phyloP scores from a whole-genome alignment of 2,797 vertebrate genomes.

The Poecilia velifera region DNA sequence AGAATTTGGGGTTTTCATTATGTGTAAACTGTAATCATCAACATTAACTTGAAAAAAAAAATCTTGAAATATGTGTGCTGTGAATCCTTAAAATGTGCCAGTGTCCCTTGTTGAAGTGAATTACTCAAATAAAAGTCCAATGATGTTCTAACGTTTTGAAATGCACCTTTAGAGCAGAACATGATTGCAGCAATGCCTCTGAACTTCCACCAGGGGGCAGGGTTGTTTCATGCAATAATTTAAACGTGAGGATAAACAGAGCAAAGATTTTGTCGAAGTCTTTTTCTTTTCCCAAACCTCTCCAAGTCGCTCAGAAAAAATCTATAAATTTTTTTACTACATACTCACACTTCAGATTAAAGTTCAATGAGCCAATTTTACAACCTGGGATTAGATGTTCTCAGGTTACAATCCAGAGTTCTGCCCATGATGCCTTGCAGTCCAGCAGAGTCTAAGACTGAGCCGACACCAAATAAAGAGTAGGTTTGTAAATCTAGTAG shows the following conservation, averaged over 20 bases:
- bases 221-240: conserved; percentile 33
- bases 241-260: neutral
- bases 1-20: neutral
- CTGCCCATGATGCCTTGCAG: neutral
- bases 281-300: conserved; percentile 16
- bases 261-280: conserved; percentile 1
- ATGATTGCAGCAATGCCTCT: neutral
- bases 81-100: neutral
- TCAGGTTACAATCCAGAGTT: conserved; percentile 31
- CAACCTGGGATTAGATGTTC: conserved; percentile 17
- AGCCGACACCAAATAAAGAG: neutral
- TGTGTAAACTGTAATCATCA: neutral
- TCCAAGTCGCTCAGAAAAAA: conserved; percentile 34
- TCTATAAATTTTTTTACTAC: conserved; percentile 20
- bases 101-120: neutral
- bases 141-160: neutral
- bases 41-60: neutral
- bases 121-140: neutral
- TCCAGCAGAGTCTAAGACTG: neutral
- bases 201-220: conserved; percentile 65
- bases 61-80: neutral
- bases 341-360: conserved; percentile 20
- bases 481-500: neutral
- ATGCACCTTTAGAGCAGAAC: neutral
- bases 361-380: conserved; percentile 25